Conservation (phyloP, 2,888 invertebrate species). For the Sminthurinus aureus region DNA sequence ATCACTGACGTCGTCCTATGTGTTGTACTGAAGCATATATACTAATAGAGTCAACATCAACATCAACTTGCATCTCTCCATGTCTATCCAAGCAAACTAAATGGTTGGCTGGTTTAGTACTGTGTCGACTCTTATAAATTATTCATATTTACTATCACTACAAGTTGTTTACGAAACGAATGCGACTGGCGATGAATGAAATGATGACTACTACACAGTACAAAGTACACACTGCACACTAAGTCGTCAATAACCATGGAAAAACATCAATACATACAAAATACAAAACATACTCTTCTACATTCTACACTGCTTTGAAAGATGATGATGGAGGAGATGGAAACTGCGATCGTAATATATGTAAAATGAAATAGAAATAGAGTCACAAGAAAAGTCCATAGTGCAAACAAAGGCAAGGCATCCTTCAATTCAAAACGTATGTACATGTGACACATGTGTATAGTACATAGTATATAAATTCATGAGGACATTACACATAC, state of each 20-base stretch:
- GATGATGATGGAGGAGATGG: slow-evolving; percentile 15
- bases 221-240: too few species aligned
- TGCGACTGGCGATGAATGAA: slow-evolving; percentile 33
- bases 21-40: not conserved
- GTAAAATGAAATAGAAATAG: not conserved
- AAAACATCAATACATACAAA: slow-evolving; percentile 8
- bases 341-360: not conserved
- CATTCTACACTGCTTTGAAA: not conserved
- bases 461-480: not conserved
- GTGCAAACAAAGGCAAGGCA: slow-evolving; percentile 36
- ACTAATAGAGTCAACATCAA: not conserved
- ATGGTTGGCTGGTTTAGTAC: not conserved
- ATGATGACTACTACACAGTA: slow-evolving; percentile 23
- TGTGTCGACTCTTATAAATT: slow-evolving; percentile 32
- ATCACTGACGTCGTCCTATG: not conserved
- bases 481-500: not conserved
- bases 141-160: slow-evolving; percentile 37
- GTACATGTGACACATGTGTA: not conserved
- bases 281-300: slow-evolving; percentile 11
- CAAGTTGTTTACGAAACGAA: slow-evolving; percentile 38
- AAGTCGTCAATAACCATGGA: slow-evolving; percentile 15
- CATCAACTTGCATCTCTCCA: not conserved
- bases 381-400: slow-evolving; percentile 20
- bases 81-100: not conserved
- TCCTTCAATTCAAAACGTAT: slow-evolving; percentile 10